phyloP scores from a whole-genome alignment of 1,140 invertebrate genomes.

The Zelostemma sp. region DNA sequence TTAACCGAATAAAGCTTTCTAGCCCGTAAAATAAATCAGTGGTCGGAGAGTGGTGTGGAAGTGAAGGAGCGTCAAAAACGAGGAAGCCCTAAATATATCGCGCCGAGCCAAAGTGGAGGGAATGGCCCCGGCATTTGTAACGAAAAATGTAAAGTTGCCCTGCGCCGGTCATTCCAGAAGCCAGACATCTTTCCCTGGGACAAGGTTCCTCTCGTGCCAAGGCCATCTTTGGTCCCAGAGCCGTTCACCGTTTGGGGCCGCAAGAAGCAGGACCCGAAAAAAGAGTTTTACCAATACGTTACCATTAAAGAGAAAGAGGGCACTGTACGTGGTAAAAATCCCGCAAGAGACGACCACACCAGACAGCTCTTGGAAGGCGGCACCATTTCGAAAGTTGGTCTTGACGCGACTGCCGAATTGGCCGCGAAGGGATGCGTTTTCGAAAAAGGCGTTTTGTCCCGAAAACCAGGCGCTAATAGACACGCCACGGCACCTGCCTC shows the following conservation, averaged over 20 bases:
- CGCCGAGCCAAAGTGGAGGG: slow-evolving; percentile 4
- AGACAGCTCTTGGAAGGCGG: slow-evolving; percentile 64
- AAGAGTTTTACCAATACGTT: slow-evolving; percentile 66
- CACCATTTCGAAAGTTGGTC: slow-evolving; percentile 59
- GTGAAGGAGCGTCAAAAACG: slow-evolving; percentile 43
- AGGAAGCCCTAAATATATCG: slow-evolving; percentile 4
- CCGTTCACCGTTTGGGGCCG: slow-evolving; percentile 85
- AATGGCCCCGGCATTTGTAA: slow-evolving; percentile 22
- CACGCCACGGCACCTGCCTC: slow-evolving; percentile 56
- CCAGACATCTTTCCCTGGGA: slow-evolving; percentile 82
- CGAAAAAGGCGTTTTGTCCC: slow-evolving; percentile 62
- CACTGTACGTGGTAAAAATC: slow-evolving; percentile 59
- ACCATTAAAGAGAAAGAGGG: slow-evolving; percentile 63
- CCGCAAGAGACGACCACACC: slow-evolving; percentile 60
- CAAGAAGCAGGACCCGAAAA: slow-evolving; percentile 65
- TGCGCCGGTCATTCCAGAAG: slow-evolving; percentile 75
- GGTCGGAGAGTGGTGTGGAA: slow-evolving; percentile 60
- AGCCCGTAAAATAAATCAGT: slow-evolving; percentile 21
- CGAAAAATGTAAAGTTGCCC: slow-evolving; percentile 26
- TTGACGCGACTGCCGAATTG: slow-evolving; percentile 63
- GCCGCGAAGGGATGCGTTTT: slow-evolving; percentile 63
- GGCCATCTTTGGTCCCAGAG: slow-evolving; percentile 84
- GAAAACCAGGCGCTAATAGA: slow-evolving; percentile 53
- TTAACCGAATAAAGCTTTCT: slow-evolving; percentile 6
- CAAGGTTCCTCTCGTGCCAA: slow-evolving; percentile 84